phyloP scores from a whole-genome alignment of 2,888 invertebrate species.

The Hedya salicella region DNA sequence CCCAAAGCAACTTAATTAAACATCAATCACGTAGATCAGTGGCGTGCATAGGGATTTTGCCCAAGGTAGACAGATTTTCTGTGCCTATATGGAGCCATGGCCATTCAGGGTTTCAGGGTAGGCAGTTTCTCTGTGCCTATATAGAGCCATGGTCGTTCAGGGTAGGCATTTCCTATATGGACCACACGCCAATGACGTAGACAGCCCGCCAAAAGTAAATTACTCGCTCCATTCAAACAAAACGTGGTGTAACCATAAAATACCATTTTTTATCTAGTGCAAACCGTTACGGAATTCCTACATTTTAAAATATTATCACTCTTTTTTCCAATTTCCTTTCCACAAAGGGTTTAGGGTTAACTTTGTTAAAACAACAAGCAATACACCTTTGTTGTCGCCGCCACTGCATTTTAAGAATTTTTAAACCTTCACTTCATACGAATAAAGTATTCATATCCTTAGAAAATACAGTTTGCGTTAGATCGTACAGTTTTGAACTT shows the following conservation, averaged over 20 bases:
- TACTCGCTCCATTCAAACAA: not conserved
- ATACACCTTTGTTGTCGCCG: conserved; percentile 6
- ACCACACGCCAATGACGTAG: too few species aligned
- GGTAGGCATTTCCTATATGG: too few species aligned
- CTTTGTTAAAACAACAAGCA: conserved; percentile 27
- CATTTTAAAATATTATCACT: conserved; percentile 19
- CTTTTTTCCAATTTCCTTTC: conserved; percentile 19
- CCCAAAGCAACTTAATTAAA: too few species aligned
- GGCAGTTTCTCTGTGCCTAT: too few species aligned
- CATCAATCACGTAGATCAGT: too few species aligned
- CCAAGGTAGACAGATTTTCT: too few species aligned
- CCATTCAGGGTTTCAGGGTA: too few species aligned
- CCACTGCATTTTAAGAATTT: not conserved
- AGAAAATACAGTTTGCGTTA: not conserved
- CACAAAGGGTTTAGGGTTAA: conserved; percentile 24
- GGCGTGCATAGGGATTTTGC: too few species aligned
- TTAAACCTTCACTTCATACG: not conserved
- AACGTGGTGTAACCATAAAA: not conserved
- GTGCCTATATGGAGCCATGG: too few species aligned
- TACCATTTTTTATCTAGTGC: not conserved
- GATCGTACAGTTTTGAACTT: not conserved
- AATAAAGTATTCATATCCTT: not conserved
- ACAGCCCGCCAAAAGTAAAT: too few species aligned
- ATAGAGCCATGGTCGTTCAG: too few species aligned
- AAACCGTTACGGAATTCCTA: conserved; percentile 3